Evolutionary conservation across 1,140 invertebrate species (phyloP), one percentile per base, ranked within the genome.

Genomic region (Scaptomyza hsui): DNA sequence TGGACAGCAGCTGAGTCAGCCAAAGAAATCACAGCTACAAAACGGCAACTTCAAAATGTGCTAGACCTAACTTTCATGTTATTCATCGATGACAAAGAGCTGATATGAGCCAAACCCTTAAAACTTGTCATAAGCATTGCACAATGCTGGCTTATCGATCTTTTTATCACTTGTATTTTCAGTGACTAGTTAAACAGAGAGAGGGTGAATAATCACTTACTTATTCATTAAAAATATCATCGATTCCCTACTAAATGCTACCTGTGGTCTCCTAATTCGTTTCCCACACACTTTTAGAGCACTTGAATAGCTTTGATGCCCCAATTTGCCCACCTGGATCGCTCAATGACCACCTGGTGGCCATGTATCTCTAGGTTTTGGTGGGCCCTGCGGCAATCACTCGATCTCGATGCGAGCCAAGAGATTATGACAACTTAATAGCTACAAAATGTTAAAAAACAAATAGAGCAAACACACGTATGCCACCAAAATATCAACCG

Each of bases 341-440:
- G 67, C 26, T 13, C 10, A 4, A n/a, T 49, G 60, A 15, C 49
- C 67, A 70, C 67, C 67, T 55, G 67, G 67, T 57, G 62, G 60
- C 51, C 57, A 56, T 70, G 60, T 49, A 18, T 63, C 24, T 48
- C 18, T 41, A 13, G 26, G 12, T 5, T 70, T 7, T 49, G 37
- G 24, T 29, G 7, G 26, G 56, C 52, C 68, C 63, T 49, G 24
- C 56, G 47, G 59, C 75, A 61, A 69, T 75, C 74, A 67, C 70
- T 63, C 64, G 63, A 79, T 73, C 62, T 75, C 68, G 48, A 59
- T 59, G 62, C 47, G 61, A 52, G 16, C 59, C 44, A 53, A 59
- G 73, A 71, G 82, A 85, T 85, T 85, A 85, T 85, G 81, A 85
- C 81, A 85, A 85, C 81, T 85, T 85, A 85, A 85, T 85, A 85